phyloP scores from a whole-genome alignment of 2,113 vertebrate species.

The Chaetorhynchus papuensis region DNA sequence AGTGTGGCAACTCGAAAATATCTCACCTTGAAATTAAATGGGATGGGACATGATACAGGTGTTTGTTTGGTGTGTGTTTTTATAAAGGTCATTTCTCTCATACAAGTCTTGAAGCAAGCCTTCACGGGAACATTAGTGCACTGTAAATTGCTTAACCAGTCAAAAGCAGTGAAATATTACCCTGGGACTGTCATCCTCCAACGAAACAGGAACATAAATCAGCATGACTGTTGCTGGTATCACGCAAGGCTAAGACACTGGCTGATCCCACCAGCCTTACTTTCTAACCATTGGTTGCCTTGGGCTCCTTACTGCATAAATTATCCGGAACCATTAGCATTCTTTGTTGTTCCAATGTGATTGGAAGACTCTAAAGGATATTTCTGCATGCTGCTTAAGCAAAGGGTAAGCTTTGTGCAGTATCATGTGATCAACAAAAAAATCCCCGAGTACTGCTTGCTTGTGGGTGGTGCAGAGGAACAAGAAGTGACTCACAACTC shows the following conservation, averaged over 20 bases:
- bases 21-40: background rate
- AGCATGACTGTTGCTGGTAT: background rate
- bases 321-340: background rate
- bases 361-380: conserved; percentile 4
- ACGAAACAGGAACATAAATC: conserved; percentile 3
- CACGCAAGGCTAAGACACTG: background rate
- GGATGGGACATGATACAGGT: background rate
- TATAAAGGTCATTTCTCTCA: background rate
- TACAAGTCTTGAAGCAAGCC: background rate
- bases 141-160: background rate
- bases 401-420: conserved; percentile 41
- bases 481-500: conserved; percentile 63
- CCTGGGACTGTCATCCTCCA: background rate
- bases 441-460: background rate
- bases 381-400: conserved; percentile 12
- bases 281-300: background rate
- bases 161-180: background rate
- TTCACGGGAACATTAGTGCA: background rate
- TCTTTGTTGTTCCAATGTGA: background rate
- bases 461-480: conserved; percentile 62
- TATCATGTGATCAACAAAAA: conserved; percentile 33
- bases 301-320: background rate
- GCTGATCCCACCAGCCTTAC: background rate
- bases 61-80: background rate
- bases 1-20: background rate